A percentile compares a stretch with the other conserved stretches of the same genome.
Conservation (phyloP, 2,797 vertebrate species). For the Pseudopleuronectes americanus region DNA sequence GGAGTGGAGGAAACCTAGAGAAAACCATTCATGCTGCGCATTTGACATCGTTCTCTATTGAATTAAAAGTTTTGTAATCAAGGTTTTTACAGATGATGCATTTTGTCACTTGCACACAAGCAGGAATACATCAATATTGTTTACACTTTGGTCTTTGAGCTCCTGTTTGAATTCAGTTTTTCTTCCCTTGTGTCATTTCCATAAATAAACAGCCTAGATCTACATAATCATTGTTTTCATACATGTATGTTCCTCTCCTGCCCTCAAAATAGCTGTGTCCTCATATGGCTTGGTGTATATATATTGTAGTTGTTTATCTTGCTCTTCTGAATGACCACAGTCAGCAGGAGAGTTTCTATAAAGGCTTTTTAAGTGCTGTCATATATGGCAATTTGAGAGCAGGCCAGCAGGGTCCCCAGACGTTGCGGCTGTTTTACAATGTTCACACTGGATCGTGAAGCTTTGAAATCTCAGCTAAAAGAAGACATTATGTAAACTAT, state of each 20-base stretch:
- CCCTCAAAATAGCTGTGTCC: too few species aligned
- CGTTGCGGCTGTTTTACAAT: too few species aligned
- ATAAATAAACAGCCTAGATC: too few species aligned
- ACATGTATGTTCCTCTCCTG: slow-evolving; percentile 1
- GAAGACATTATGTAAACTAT: too few species aligned
- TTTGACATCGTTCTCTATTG: neutral
- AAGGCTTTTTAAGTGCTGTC: too few species aligned
- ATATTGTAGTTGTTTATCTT: neutral
- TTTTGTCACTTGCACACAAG: neutral
- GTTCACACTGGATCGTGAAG: too few species aligned
- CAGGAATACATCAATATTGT: too few species aligned
- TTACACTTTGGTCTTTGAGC: neutral
- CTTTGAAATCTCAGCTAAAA: too few species aligned
- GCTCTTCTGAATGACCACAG: slow-evolving; percentile 5
- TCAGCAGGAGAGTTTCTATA: too few species aligned
- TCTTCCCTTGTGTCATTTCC: too few species aligned
- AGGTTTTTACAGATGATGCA: neutral
- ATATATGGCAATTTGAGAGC: too few species aligned
- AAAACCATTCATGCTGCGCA: neutral
- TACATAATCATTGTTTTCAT: neutral
- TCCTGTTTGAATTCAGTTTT: neutral
- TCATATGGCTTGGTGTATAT: neutral
- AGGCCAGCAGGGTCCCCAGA: too few species aligned
- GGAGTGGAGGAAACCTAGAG: neutral
- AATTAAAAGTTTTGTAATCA: neutral